These are phyloP conservation scores for Paralvinella palmiformis DNA, from an alignment of 1,140 invertebrate species.

Conservation along the genomic window DNA sequence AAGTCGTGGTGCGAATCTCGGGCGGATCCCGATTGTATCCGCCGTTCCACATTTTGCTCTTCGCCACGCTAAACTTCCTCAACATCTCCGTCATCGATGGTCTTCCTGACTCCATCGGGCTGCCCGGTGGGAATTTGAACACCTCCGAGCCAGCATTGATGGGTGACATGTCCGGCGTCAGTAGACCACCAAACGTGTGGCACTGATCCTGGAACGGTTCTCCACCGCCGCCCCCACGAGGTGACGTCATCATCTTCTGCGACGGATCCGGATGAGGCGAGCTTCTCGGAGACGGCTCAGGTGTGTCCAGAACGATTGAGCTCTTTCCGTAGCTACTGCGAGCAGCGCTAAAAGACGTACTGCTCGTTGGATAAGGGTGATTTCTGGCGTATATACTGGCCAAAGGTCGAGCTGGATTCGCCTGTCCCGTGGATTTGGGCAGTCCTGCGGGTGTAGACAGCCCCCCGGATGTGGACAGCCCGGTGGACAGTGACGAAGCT, in stretches of 20 bases:
- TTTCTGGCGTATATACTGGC: neutral
- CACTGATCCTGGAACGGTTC: neutral
- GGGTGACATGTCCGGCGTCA: slow-evolving; percentile 21
- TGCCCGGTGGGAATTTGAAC: neutral
- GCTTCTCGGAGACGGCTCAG: slow-evolving; percentile 27
- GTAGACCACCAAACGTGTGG: slow-evolving; percentile 24
- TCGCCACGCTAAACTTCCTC: neutral
- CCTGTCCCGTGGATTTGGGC: slow-evolving; percentile 9
- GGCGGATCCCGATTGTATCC: slow-evolving; percentile 15
- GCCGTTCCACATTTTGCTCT: neutral
- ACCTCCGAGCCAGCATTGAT: slow-evolving; percentile 2
- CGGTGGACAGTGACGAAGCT: neutral
- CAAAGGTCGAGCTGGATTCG: neutral
- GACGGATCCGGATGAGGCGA: slow-evolving; percentile 17
- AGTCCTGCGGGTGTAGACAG: neutral
- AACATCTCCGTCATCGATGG: neutral
- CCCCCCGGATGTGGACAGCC: neutral
- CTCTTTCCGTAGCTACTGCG: no score
- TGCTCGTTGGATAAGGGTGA: no score
- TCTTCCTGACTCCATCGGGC: no score
- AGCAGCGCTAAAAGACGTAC: no score
- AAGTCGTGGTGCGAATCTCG: slow-evolving; percentile 11
- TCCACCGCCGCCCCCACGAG: neutral
- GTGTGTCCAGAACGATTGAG: slow-evolving; percentile 26
- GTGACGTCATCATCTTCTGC: no score